phyloP scores from a whole-genome alignment of 2,797 vertebrate species.

The Clarias laeviceps region DNA sequence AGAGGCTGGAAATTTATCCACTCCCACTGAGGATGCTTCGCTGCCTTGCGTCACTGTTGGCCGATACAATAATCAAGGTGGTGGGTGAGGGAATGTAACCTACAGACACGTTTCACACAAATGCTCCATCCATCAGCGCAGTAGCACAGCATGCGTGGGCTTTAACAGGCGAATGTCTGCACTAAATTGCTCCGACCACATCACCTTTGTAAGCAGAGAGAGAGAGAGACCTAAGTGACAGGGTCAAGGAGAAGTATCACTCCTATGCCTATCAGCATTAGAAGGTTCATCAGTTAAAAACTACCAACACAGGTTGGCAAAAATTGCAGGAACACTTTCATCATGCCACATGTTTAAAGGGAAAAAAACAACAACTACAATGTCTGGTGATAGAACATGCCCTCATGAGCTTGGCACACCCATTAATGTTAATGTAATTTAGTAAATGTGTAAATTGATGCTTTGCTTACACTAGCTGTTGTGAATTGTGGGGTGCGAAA shows the following conservation, averaged over 20 bases:
- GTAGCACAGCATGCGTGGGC: neutral
- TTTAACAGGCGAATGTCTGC: neutral
- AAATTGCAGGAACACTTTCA: neutral
- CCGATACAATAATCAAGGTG: neutral
- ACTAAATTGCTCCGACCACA: neutral
- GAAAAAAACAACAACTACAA: neutral
- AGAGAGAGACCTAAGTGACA: neutral
- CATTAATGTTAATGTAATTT: constrained; percentile 6
- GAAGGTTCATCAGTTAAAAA: constrained; percentile 5
- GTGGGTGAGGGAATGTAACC: neutral
- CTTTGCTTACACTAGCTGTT: neutral
- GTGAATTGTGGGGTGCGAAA: constrained; percentile 3
- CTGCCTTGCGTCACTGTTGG: constrained; percentile 30
- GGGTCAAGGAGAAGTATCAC: neutral
- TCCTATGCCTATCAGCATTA: neutral
- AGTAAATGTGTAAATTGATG: constrained; percentile 16
- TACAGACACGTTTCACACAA: neutral
- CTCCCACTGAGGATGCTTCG: constrained; percentile 45
- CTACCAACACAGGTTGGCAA: constrained; percentile 24
- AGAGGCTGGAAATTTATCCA: constrained; percentile 36
- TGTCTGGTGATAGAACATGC: constrained; percentile 14
- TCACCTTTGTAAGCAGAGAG: neutral
- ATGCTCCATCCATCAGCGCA: neutral
- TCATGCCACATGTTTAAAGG: neutral
- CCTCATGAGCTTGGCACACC: neutral